These are phyloP conservation scores for Pholis gunnellus DNA, from an alignment of 2,113 vertebrate species.

Conservation along the genomic window DNA sequence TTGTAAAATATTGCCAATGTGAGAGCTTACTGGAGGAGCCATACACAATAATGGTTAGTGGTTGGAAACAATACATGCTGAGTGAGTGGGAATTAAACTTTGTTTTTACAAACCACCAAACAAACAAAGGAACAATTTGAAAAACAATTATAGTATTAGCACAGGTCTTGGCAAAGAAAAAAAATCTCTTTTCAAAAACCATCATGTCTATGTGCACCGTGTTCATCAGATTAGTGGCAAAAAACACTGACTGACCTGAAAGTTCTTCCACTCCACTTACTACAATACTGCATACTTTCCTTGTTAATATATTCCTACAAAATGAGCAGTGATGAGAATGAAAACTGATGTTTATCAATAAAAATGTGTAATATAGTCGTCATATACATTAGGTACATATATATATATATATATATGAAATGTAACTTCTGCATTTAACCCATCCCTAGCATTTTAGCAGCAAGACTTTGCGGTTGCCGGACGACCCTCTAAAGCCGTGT, in stretches of 20 bases:
- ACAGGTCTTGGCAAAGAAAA: neutral
- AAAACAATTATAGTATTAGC: neutral
- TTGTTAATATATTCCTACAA: neutral
- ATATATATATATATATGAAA: no score
- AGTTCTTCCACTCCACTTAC: neutral
- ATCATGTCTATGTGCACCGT: neutral
- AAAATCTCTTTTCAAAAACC: neutral
- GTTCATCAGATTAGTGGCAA: neutral
- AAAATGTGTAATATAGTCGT: no score
- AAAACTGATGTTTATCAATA: slow-evolving; percentile 9
- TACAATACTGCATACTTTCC: neutral
- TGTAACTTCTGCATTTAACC: no score
- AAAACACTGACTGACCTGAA: neutral
- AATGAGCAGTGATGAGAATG: slow-evolving; percentile 21
- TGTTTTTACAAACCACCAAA: neutral
- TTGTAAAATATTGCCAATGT: neutral
- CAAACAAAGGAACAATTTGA: neutral
- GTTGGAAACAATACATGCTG: neutral
- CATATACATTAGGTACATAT: no score
- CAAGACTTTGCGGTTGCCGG: no score
- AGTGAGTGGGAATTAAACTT: no score
- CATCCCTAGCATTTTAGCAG: no score
- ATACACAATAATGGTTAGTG: neutral
- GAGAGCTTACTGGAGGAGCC: neutral
- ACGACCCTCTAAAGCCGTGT: no score